A percentile compares a stretch with the other conserved stretches of the same genome.
phyloP scores from a whole-genome alignment of 2,888 invertebrate genomes.

The Ophioninae sp. region DNA sequence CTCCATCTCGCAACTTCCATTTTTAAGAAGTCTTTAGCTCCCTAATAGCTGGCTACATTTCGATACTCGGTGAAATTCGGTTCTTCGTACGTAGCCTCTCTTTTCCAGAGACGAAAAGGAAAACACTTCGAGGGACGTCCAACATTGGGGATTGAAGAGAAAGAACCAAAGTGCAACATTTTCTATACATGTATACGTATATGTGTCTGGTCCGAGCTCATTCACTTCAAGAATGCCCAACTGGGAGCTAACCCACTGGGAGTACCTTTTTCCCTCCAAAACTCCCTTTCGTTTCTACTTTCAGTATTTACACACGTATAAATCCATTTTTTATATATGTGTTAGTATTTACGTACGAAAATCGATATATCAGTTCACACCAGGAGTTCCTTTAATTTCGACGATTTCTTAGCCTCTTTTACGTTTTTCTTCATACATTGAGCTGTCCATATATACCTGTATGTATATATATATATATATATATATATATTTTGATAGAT shows the following conservation, averaged over 20 bases:
- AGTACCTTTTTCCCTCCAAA: constrained; percentile 46
- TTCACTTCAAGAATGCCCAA: constrained; percentile 53
- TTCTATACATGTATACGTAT: background rate
- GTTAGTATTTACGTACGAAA: constrained; percentile 48
- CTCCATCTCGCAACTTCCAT: constrained; percentile 70
- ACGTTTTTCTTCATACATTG: background rate
- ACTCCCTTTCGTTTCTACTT: constrained; percentile 27
- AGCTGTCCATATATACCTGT: background rate
- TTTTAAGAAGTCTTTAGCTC: constrained; percentile 75
- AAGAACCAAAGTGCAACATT: constrained; percentile 13
- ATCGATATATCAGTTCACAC: constrained; percentile 76
- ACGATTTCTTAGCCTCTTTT: constrained; percentile 57
- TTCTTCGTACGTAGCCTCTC: no score
- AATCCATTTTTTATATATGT: background rate
- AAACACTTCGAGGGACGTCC: constrained; percentile 27
- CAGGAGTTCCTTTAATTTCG: constrained; percentile 70
- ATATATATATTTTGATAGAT: background rate
- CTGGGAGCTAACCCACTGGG: constrained; percentile 49
- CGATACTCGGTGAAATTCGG: constrained; percentile 2
- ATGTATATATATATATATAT: background rate
- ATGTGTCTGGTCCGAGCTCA: constrained; percentile 21
- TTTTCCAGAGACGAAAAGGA: constrained; percentile 22
- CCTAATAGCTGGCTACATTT: constrained; percentile 72
- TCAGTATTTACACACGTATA: no score
- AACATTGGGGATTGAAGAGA: background rate